A percentile compares a stretch with the other conserved stretches of the same genome.
phyloP scores from a whole-genome alignment of 2,888 invertebrate species.

The Myathropa florea region DNA sequence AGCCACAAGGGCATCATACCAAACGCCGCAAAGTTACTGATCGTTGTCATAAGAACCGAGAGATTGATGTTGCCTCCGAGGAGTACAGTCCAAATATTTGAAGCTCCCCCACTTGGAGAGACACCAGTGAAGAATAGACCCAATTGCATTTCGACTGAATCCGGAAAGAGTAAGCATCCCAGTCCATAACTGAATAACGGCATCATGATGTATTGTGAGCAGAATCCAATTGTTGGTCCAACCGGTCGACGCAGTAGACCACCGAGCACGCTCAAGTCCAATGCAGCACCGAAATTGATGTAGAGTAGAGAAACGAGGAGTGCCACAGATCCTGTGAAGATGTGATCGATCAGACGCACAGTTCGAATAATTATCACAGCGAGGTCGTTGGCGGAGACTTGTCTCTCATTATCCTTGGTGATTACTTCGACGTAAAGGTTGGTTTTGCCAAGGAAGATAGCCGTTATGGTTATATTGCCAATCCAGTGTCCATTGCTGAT shows the following conservation, averaged over 20 bases:
- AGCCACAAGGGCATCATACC: slow-evolving; percentile 97
- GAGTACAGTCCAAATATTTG: slow-evolving; percentile 97
- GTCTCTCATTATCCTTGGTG: slow-evolving; percentile 72
- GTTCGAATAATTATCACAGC: slow-evolving; percentile 84
- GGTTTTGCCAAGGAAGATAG: slow-evolving; percentile 77
- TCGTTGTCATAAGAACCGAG: slow-evolving; percentile 96
- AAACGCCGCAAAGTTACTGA: slow-evolving; percentile 93
- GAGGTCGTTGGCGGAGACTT: slow-evolving; percentile 76
- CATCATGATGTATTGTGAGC: slow-evolving; percentile 91
- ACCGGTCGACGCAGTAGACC: slow-evolving; percentile 83
- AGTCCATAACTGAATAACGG: slow-evolving; percentile 90
- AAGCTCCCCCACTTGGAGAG: slow-evolving; percentile 96
- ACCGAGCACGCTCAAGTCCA: slow-evolving; percentile 83
- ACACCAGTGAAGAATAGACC: slow-evolving; percentile 95
- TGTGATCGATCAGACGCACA: slow-evolving; percentile 85
- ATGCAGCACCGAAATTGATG: slow-evolving; percentile 94
- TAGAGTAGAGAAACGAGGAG: slow-evolving; percentile 90
- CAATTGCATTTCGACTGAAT: slow-evolving; percentile 86
- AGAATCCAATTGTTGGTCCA: slow-evolving; percentile 89
- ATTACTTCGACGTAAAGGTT: slow-evolving; percentile 74
- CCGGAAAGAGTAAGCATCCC: slow-evolving; percentile 87
- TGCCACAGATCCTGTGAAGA: slow-evolving; percentile 89
- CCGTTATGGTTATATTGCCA: slow-evolving; percentile 74
- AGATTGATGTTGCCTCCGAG: slow-evolving; percentile 95
- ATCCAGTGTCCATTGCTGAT: slow-evolving; percentile 74